Conservation (phyloP, 2,888 invertebrate species). For the Drosophila setosimentum region DNA sequence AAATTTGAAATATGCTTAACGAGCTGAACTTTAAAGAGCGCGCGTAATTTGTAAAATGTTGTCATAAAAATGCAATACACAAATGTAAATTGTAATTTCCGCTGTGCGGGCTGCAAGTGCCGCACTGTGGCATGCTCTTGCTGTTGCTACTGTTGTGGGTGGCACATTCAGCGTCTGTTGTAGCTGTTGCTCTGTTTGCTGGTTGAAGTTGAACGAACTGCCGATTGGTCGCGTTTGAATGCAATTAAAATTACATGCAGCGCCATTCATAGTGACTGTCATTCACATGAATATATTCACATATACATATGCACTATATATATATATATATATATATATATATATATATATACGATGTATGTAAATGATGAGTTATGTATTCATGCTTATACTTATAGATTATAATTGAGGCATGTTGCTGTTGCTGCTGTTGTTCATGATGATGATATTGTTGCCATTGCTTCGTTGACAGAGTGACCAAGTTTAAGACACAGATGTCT, state of each 20-base stretch:
- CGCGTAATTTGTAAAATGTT: constrained; percentile 47
- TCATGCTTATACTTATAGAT: constrained; percentile 58
- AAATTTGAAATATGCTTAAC: constrained; percentile 14
- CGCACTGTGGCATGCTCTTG: constrained; percentile 27
- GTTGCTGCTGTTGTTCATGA: background rate
- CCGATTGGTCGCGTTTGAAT: constrained; percentile 66
- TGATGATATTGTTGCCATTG: constrained; percentile 38
- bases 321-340: constrained; percentile 18
- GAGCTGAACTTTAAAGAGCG: constrained; percentile 41
- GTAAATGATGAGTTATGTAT: constrained; percentile 27
- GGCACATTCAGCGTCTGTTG: constrained; percentile 5
- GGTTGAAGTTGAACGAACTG: constrained; percentile 72
- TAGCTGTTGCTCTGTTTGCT: constrained; percentile 18
- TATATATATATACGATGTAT: background rate
- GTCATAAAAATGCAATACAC: constrained; percentile 64
- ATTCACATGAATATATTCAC: constrained; percentile 46
- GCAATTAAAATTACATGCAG: constrained; percentile 76
- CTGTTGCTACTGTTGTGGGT: constrained; percentile 27
- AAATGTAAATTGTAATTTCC: constrained; percentile 72
- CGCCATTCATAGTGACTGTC: constrained; percentile 51
- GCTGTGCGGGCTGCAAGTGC: constrained; percentile 38
- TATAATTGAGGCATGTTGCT: constrained; percentile 74
- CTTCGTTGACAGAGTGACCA: constrained; percentile 75
- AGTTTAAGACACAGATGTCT: constrained; percentile 76
- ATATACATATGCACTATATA: background rate